These are phyloP conservation scores for Leuciscus waleckii DNA, from an alignment of 2,797 vertebrate genomes.

Conservation along the genomic window DNA sequence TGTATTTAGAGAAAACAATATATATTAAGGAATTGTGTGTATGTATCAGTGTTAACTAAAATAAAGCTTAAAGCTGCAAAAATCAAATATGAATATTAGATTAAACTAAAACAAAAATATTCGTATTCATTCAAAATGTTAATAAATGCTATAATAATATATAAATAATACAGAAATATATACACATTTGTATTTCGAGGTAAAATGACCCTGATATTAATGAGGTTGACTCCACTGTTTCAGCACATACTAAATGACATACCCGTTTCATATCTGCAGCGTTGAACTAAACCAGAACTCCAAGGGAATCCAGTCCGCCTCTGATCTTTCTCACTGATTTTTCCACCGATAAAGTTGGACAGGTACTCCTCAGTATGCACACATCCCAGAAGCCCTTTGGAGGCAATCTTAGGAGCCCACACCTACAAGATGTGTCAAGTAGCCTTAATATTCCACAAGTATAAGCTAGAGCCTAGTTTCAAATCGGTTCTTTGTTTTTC, in stretches of 20 bases:
- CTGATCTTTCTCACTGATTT: slow-evolving; percentile 65
- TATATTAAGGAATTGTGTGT: no score
- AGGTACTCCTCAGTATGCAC: slow-evolving; percentile 72
- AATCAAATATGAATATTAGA: no score
- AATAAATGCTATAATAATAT: neutral
- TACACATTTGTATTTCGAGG: neutral
- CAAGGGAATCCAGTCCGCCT: slow-evolving; percentile 71
- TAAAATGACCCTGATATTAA: neutral
- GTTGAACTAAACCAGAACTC: slow-evolving; percentile 71
- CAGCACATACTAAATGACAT: neutral
- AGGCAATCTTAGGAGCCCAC: slow-evolving; percentile 70
- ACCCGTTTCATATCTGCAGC: slow-evolving; percentile 74
- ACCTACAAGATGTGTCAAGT: slow-evolving; percentile 65
- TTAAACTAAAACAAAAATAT: no score
- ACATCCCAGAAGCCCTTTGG: slow-evolving; percentile 59
- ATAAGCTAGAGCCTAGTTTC: no score
- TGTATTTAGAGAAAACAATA: neutral
- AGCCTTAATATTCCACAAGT: no score
- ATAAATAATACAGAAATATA: neutral
- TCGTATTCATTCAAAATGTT: no score
- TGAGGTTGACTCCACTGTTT: neutral
- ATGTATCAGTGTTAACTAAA: no score
- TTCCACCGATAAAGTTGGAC: slow-evolving; percentile 66
- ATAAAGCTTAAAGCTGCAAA: no score
- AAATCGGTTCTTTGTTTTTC: no score